These are phyloP conservation scores for Dinocampus coccinellae DNA, from an alignment of 2,888 invertebrate genomes.

Conservation along the genomic window DNA sequence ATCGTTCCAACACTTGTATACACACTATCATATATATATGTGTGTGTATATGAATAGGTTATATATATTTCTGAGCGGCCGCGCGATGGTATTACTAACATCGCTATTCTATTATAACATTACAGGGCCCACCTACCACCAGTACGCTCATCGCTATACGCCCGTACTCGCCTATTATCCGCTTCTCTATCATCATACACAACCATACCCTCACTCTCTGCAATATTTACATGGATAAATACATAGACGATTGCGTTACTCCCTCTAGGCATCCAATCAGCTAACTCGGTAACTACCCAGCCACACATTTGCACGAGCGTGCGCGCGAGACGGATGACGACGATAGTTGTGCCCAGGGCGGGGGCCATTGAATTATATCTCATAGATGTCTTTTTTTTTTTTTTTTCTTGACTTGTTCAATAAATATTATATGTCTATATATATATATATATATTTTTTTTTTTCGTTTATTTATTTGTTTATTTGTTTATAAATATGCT, in stretches of 20 bases:
- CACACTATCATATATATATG: neutral
- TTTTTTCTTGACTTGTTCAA: neutral
- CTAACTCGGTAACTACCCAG: constrained; percentile 64
- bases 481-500: too few species aligned
- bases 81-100: constrained; percentile 68
- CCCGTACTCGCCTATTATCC: constrained; percentile 24
- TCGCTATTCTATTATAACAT: constrained; percentile 68
- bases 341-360: constrained; percentile 11
- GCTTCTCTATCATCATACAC: constrained; percentile 3
- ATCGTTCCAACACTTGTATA: constrained; percentile 47
- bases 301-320: constrained; percentile 33
- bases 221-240: constrained; percentile 30
- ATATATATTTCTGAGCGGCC: constrained; percentile 43
- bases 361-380: constrained; percentile 22
- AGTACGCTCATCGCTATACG: constrained; percentile 35
- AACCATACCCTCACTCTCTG: constrained; percentile 4
- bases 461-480: too few species aligned
- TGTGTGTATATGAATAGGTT: constrained; percentile 6
- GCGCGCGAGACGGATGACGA: constrained; percentile 50
- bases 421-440: neutral
- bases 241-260: constrained; percentile 42
- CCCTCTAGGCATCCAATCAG: constrained; percentile 66
- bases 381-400: neutral
- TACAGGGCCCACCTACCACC: constrained; percentile 54
- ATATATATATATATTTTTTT: neutral